These are phyloP conservation scores for Aspidiotus destructor DNA, from an alignment of 2,888 invertebrate species.

Conservation along the genomic window DNA sequence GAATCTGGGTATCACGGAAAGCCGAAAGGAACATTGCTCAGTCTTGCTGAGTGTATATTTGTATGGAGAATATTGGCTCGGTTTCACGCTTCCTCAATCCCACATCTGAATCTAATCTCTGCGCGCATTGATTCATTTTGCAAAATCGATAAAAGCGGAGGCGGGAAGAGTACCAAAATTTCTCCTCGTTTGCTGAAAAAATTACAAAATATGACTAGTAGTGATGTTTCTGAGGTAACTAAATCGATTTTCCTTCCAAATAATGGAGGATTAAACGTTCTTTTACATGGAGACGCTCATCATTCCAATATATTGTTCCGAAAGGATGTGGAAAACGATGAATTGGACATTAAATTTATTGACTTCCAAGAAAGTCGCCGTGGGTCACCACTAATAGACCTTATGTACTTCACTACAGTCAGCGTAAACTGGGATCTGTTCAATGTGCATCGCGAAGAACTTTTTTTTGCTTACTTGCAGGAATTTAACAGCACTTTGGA, in stretches of 20 bases:
- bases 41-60: not conserved
- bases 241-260: too few relatives aligned
- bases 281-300: not conserved
- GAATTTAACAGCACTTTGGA: not conserved
- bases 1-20: not conserved
- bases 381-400: not conserved
- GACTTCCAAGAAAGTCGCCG: not conserved
- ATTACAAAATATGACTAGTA: too few relatives aligned
- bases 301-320: not conserved
- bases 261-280: not conserved
- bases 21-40: not conserved
- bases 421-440: not conserved
- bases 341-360: not conserved
- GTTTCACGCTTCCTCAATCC: not conserved
- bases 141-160: too few relatives aligned
- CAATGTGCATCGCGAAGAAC: not conserved
- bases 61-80: not conserved
- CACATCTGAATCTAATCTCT: too few relatives aligned
- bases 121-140: too few relatives aligned
- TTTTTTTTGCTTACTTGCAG: not conserved
- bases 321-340: not conserved
- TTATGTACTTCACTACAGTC: not conserved
- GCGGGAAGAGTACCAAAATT: too few relatives aligned
- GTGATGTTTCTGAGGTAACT: too few relatives aligned
- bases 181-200: too few relatives aligned